Evolutionary conservation across 2,888 invertebrate genomes (phyloP).

Genomic region (Cataglyphis rosenhaueri): DNA sequence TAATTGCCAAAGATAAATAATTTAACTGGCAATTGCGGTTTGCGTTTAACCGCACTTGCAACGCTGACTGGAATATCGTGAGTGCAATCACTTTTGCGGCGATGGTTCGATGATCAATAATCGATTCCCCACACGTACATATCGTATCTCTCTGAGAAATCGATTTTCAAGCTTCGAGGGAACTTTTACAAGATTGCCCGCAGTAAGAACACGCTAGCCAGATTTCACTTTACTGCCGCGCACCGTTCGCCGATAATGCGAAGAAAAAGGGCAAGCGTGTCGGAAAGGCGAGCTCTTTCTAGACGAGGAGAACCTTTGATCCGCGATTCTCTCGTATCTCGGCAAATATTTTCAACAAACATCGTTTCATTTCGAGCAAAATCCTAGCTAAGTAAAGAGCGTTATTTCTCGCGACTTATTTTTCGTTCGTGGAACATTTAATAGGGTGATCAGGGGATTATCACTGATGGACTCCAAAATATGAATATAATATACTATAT

Average conservation of each 20-base stretch:
- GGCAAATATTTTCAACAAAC: constrained; percentile 52
- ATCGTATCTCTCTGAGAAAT: constrained; percentile 41
- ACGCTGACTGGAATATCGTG: constrained; percentile 28
- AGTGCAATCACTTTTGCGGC: constrained; percentile 27
- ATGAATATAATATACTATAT: too few species aligned
- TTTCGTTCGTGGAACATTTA: constrained; percentile 10
- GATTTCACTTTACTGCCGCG: constrained; percentile 57
- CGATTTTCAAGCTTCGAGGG: constrained; percentile 39
- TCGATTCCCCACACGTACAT: constrained; percentile 42
- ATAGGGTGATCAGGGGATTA: background rate
- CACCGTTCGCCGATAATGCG: constrained; percentile 55
- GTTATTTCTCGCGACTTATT: constrained; percentile 3
- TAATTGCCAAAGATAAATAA: constrained; percentile 41
- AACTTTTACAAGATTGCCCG: constrained; percentile 53
- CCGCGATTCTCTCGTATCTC: constrained; percentile 45
- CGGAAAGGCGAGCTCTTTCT: constrained; percentile 46
- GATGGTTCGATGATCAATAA: constrained; percentile 45
- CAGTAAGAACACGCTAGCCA: constrained; percentile 51
- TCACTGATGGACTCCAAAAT: background rate
- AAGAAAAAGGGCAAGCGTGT: constrained; percentile 53
- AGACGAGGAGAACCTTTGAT: constrained; percentile 52
- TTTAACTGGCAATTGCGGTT: constrained; percentile 14
- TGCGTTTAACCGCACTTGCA: constrained; percentile 12
- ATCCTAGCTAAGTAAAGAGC: constrained; percentile 30
- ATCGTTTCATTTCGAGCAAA: constrained; percentile 34